phyloP scores from a whole-genome alignment of 2,797 vertebrate species.

The Bovichtus diacanthus region DNA sequence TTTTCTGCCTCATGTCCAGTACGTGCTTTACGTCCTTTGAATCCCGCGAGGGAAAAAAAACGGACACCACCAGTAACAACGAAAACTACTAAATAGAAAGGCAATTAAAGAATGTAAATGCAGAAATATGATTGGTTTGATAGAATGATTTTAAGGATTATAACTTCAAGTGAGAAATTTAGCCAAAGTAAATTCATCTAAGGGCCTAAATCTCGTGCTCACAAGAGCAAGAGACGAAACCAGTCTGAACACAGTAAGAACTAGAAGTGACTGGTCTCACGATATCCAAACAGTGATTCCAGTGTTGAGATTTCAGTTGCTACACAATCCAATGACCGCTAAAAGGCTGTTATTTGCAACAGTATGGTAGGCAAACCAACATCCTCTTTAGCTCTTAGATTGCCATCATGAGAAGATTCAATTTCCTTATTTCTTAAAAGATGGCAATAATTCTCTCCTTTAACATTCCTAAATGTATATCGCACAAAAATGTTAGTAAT shows the following conservation, averaged over 20 bases:
- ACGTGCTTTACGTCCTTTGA: not conserved
- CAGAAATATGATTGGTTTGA: not conserved
- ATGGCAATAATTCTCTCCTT: conserved; percentile 11
- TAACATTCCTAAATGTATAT: not conserved
- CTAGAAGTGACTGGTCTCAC: conserved; percentile 8
- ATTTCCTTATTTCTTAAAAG: conserved; percentile 56
- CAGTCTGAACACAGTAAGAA: not conserved
- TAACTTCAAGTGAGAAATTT: not conserved
- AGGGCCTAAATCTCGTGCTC: conserved; percentile 2
- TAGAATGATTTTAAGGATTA: conserved; percentile 8
- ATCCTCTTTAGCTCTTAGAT: conserved; percentile 69
- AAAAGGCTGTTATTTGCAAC: conserved; percentile 76
- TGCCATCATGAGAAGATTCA: conserved; percentile 31
- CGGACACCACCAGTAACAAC: not conserved
- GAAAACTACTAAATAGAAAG: not conserved
- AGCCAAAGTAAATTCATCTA: not conserved
- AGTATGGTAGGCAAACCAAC: conserved; percentile 59
- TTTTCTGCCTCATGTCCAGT: not conserved
- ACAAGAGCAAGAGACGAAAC: too few species aligned
- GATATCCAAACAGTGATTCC: conserved; percentile 45
- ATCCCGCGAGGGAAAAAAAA: not conserved
- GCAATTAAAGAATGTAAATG: not conserved
- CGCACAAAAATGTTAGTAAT: conserved; percentile 9
- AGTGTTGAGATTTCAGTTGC: conserved; percentile 61
- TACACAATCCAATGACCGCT: conserved; percentile 43